These are phyloP conservation scores for Pseudopodoces humilis DNA, from an alignment of 2,113 vertebrate species.

Conservation along the genomic window DNA sequence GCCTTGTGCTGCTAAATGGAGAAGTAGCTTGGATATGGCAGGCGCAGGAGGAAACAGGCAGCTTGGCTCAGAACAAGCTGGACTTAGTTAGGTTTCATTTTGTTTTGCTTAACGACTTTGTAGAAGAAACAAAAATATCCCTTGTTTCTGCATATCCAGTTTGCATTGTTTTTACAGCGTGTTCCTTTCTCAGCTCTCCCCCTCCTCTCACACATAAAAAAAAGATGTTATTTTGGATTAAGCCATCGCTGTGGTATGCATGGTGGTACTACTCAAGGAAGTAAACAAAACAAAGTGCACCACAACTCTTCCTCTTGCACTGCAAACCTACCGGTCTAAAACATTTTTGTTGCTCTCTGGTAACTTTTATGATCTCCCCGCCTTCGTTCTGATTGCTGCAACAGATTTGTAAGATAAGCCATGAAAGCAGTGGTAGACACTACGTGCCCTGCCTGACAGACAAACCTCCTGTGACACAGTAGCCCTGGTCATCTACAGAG, in stretches of 20 bases:
- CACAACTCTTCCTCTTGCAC: not conserved
- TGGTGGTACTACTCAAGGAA: not conserved
- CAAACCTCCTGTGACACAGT: not conserved
- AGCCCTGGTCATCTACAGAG: not conserved
- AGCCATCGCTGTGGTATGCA: not conserved
- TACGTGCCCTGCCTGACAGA: not conserved
- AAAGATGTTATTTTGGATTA: not conserved
- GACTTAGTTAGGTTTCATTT: conserved; percentile 10
- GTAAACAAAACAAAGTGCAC: not conserved
- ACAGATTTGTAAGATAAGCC: not conserved
- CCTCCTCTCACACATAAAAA: not conserved
- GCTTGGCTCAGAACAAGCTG: not conserved
- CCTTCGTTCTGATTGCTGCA: not conserved
- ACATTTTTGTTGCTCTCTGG: not conserved
- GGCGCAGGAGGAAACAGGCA: not conserved
- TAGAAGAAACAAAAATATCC: not conserved
- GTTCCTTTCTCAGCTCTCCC: not conserved
- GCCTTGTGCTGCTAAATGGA: not conserved
- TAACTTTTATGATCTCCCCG: not conserved
- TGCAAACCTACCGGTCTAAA: not conserved
- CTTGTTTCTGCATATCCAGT: not conserved
- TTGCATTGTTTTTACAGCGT: not conserved
- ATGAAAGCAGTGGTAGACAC: not conserved
- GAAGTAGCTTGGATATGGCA: not conserved
- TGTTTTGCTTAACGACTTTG: not conserved